A percentile compares a stretch with the other conserved stretches of the same genome.
phyloP scores from a whole-genome alignment of 2,797 vertebrate genomes.

The Mastacembelus armatus region DNA sequence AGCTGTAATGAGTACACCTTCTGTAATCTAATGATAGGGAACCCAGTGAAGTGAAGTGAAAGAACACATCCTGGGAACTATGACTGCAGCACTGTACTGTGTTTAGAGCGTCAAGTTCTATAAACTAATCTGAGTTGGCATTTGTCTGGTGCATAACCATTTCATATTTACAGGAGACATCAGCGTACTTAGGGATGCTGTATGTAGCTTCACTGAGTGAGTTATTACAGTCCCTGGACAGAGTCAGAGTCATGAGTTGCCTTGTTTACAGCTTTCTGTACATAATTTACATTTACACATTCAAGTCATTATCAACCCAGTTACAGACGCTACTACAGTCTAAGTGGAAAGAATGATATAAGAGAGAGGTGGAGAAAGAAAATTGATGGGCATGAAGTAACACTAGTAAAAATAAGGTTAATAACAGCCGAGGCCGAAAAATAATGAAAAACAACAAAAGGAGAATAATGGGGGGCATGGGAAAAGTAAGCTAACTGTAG shows the following conservation, averaged over 20 bases:
- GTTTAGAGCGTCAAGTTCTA: neutral
- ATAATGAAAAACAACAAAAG: neutral
- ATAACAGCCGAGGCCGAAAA: neutral
- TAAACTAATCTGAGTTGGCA: slow-evolving; percentile 45
- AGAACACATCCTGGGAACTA: slow-evolving; percentile 11
- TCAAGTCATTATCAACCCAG: slow-evolving; percentile 38
- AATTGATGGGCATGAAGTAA: neutral
- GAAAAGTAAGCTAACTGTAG: no score
- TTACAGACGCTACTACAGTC: slow-evolving; percentile 4
- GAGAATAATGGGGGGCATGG: neutral
- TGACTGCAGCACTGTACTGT: neutral
- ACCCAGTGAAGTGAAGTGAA: slow-evolving; percentile 26
- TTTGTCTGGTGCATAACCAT: slow-evolving; percentile 23
- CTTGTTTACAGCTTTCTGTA: no score
- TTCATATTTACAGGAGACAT: slow-evolving; percentile 47
- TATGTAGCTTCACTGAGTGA: no score
- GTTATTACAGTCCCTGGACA: slow-evolving; percentile 31
- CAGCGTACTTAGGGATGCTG: slow-evolving; percentile 32
- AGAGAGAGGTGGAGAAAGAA: slow-evolving; percentile 4
- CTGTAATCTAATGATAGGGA: slow-evolving; percentile 32
- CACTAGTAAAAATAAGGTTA: neutral
- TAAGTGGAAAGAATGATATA: neutral
- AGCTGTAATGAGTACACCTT: slow-evolving; percentile 42
- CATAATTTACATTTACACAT: slow-evolving; percentile 30
- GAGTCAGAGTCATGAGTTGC: slow-evolving; percentile 54